Evolutionary conservation across 30 jellyfish, hydroid and myxozoan genomes (phyloP).

Genomic region (Catostylus mosaicus): DNA sequence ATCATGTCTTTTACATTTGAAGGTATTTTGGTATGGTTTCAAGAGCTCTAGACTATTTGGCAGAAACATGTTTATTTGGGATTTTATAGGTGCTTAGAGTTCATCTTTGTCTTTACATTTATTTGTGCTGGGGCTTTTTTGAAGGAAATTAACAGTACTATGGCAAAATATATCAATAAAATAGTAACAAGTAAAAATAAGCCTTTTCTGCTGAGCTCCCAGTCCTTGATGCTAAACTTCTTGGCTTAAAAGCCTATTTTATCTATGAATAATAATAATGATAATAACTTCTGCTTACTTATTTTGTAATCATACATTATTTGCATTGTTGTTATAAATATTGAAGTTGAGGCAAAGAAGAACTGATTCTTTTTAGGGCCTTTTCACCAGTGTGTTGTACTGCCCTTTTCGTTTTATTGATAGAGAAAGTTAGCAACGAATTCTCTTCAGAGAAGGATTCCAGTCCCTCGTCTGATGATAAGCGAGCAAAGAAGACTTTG

Average conservation of each 20-base stretch:
- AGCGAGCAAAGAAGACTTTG: conserved; percentile 44
- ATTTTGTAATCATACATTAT: too few relatives aligned
- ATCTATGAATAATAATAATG: too few relatives aligned
- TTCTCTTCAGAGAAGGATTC: conserved; percentile 56
- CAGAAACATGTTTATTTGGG: conserved; percentile 90
- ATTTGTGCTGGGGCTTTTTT: neutral
- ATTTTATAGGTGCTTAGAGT: conserved; percentile 67
- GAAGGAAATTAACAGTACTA: too few relatives aligned
- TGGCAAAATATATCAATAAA: too few relatives aligned
- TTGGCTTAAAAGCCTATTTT: too few relatives aligned
- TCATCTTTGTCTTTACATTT: neutral
- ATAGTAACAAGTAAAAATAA: too few relatives aligned
- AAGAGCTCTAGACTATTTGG: conserved; percentile 79
- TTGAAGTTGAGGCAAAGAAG: too few relatives aligned
- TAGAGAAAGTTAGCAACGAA: conserved; percentile 79
- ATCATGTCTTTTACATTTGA: neutral
- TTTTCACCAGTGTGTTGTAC: neutral
- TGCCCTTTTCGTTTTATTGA: neutral
- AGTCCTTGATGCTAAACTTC: too few relatives aligned
- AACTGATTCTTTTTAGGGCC: too few relatives aligned
- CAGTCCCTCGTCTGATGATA: conserved; percentile 31
- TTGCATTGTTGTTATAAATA: too few relatives aligned
- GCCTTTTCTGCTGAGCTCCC: too few relatives aligned
- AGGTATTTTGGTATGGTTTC: conserved; percentile 84
- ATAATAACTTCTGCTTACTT: too few relatives aligned